phyloP scores from a whole-genome alignment of 2,113 vertebrate species.

The Laticauda laticaudata region DNA sequence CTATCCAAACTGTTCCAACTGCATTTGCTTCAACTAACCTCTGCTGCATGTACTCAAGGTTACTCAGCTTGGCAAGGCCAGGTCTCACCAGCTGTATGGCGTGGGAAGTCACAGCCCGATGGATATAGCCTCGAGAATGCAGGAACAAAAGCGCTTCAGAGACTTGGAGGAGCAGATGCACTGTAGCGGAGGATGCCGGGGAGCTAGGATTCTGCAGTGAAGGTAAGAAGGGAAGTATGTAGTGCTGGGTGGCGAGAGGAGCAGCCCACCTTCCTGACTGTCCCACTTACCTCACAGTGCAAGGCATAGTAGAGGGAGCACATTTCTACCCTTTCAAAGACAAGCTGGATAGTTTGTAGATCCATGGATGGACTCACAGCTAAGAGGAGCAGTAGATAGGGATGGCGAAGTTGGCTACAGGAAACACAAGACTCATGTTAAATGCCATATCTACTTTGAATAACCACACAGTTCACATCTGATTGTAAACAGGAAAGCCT shows the following conservation, averaged over 20 bases:
- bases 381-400: slow-evolving; percentile 71
- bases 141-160: slow-evolving; percentile 72
- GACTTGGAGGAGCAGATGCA: slow-evolving; percentile 68
- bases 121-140: slow-evolving; percentile 58
- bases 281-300: slow-evolving; percentile 48
- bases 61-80: slow-evolving; percentile 68
- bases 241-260: too few relatives aligned
- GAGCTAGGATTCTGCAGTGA: slow-evolving; percentile 50
- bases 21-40: slow-evolving; percentile 32
- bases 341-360: slow-evolving; percentile 57
- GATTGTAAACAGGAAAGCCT: background rate
- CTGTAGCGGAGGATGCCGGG: background rate
- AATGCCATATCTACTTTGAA: background rate
- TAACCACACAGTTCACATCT: background rate
- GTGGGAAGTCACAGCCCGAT: slow-evolving; percentile 71
- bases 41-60: slow-evolving; percentile 64
- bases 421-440: background rate
- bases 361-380: slow-evolving; percentile 62
- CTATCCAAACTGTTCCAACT: background rate
- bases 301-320: slow-evolving; percentile 70
- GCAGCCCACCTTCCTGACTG: background rate
- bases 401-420: slow-evolving; percentile 66
- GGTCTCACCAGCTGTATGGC: slow-evolving; percentile 67
- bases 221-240: background rate
- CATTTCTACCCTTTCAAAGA: slow-evolving; percentile 69